A percentile compares a stretch with the other conserved stretches of the same genome.
Conservation (phyloP, 1,140 invertebrate species). For the Mylabris phalerata region DNA sequence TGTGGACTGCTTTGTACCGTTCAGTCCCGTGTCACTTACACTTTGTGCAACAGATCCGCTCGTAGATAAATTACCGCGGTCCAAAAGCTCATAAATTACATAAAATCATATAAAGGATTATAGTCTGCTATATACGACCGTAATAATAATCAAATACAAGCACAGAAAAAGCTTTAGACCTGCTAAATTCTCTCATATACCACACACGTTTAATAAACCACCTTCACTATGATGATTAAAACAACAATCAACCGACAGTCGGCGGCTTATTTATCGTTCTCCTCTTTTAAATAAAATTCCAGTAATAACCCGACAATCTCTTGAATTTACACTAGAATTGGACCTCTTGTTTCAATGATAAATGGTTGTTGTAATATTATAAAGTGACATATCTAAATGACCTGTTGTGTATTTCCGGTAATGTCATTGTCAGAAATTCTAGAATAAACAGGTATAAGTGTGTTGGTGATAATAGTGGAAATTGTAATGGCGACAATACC, state of each 20-base stretch:
- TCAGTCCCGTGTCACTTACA: constrained; percentile 18
- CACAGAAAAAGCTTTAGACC: too few relatives aligned
- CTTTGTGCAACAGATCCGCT: constrained; percentile 18
- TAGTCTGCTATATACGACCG: not conserved
- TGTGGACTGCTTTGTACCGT: not conserved
- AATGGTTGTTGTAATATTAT: constrained; percentile 1
- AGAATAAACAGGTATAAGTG: constrained; percentile 11
- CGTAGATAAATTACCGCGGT: constrained; percentile 15
- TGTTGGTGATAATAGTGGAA: not conserved
- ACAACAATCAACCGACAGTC: too few relatives aligned
- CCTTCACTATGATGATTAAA: too few relatives aligned
- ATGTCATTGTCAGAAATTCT: constrained; percentile 6
- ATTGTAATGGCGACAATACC: constrained; percentile 9
- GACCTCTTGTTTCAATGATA: not conserved
- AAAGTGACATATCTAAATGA: constrained; percentile 19
- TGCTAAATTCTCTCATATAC: too few relatives aligned
- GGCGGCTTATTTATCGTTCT: too few relatives aligned
- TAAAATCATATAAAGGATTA: constrained; percentile 5
- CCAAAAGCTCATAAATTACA: constrained; percentile 17
- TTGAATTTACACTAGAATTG: too few relatives aligned
- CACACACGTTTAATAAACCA: too few relatives aligned
- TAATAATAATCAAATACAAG: constrained; percentile 14
- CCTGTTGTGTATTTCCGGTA: constrained; percentile 10
- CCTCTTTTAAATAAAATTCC: too few relatives aligned
- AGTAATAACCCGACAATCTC: too few relatives aligned